These are phyloP conservation scores for Rhinoraja longicauda DNA, from an alignment of 2,797 vertebrate species.

Conservation along the genomic window DNA sequence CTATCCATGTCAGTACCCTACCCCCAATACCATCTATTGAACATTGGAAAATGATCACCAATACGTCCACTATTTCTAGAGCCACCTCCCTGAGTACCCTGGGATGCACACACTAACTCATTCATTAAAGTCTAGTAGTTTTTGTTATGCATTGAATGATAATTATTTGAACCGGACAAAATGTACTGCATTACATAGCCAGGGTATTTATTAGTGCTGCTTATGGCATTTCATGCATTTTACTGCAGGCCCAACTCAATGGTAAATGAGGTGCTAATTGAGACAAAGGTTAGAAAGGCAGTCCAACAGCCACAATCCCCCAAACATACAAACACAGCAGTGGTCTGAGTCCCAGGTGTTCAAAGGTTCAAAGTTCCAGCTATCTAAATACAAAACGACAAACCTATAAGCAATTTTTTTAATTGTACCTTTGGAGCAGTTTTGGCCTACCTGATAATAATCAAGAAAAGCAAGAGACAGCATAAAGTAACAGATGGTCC, in stretches of 20 bases:
- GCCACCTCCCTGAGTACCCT: too few species aligned
- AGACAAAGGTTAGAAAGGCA: background rate
- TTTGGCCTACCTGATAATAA: background rate
- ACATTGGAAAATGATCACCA: too few species aligned
- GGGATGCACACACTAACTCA: too few species aligned
- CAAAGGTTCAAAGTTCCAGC: background rate
- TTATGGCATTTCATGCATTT: background rate
- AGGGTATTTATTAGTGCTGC: too few species aligned
- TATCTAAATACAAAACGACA: background rate
- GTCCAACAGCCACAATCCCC: background rate
- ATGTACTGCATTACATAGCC: too few species aligned
- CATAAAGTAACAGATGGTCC: background rate
- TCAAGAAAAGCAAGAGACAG: background rate
- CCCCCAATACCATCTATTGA: too few species aligned
- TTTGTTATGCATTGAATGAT: background rate
- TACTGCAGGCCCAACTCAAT: background rate
- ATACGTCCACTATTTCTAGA: too few species aligned
- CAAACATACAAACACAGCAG: background rate
- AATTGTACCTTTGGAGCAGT: background rate
- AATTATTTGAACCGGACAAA: background rate
- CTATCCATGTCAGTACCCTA: too few species aligned
- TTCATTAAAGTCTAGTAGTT: background rate
- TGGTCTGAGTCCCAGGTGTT: background rate
- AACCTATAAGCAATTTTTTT: background rate
- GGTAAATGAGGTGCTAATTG: background rate